Evolutionary conservation across 2,888 invertebrate species (phyloP).

Genomic region (Spialia ferax): DNA sequence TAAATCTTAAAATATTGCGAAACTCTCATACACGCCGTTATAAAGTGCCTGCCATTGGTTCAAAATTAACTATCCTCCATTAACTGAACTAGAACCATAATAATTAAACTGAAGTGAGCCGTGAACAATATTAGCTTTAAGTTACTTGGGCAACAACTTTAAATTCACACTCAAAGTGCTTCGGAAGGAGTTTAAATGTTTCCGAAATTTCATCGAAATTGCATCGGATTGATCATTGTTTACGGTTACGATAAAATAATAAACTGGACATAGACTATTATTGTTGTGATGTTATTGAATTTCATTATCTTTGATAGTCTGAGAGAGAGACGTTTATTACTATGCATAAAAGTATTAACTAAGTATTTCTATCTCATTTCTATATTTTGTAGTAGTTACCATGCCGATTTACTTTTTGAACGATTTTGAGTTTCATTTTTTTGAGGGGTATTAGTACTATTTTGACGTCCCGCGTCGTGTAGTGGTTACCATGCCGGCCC

Average conservation of each 20-base stretch:
- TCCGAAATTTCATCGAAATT: not conserved
- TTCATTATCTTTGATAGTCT: too few species aligned
- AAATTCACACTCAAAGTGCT: not conserved
- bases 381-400: too few species aligned
- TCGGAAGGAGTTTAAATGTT: not conserved
- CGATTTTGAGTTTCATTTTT: too few species aligned
- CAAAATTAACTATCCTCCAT: not conserved
- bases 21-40: not conserved
- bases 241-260: not conserved
- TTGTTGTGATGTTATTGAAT: too few species aligned
- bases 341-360: too few species aligned
- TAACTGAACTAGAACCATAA: conserved; percentile 8
- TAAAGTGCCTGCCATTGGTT: not conserved
- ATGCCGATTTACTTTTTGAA: too few species aligned
- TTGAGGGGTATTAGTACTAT: too few species aligned
- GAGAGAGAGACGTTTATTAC: too few species aligned
- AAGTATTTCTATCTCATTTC: too few species aligned
- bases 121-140: conserved; percentile 8
- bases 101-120: not conserved
- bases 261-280: not conserved
- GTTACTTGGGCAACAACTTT: not conserved
- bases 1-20: too few species aligned
- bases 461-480: too few species aligned
- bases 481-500: too few species aligned
- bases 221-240: not conserved